These are phyloP conservation scores for Sciurus vulgaris DNA, from an alignment of 2,797 vertebrate genomes.

Conservation along the genomic window DNA sequence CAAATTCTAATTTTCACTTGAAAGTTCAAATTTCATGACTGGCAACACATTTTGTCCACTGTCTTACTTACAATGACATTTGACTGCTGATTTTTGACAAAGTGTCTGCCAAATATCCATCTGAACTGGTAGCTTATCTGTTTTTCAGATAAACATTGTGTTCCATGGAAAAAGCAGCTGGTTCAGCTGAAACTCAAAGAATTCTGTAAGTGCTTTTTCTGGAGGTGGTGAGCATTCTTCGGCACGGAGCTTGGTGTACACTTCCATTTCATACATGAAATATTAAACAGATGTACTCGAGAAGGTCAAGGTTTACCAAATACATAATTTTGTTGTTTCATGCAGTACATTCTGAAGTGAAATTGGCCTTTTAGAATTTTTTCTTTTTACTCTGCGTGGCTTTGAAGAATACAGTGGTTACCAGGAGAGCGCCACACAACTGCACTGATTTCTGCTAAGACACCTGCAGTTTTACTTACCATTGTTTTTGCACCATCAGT, in stretches of 20 bases:
- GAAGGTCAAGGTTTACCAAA: background rate
- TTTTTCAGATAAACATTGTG: background rate
- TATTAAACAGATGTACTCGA: background rate
- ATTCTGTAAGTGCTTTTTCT: background rate
- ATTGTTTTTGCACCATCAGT: background rate
- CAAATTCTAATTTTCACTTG: conserved; percentile 17
- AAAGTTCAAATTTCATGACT: background rate
- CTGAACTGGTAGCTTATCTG: background rate
- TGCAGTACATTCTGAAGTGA: background rate
- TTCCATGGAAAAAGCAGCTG: background rate
- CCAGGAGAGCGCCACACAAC: too few relatives aligned
- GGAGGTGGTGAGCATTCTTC: background rate
- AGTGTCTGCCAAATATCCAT: background rate
- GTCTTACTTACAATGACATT: background rate
- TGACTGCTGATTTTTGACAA: background rate
- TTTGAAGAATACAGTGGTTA: background rate
- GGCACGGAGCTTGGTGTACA: background rate
- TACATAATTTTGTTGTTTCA: background rate
- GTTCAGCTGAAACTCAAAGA: background rate
- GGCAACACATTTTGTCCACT: background rate
- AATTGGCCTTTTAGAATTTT: background rate
- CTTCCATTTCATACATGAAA: background rate
- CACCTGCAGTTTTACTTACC: too few relatives aligned
- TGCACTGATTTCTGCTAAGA: background rate
- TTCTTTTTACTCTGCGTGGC: background rate